A percentile compares a stretch with the other conserved stretches of the same genome.
Evolutionary conservation across 2,113 vertebrate species (phyloP).

Genomic region (Strix uralensis): DNA sequence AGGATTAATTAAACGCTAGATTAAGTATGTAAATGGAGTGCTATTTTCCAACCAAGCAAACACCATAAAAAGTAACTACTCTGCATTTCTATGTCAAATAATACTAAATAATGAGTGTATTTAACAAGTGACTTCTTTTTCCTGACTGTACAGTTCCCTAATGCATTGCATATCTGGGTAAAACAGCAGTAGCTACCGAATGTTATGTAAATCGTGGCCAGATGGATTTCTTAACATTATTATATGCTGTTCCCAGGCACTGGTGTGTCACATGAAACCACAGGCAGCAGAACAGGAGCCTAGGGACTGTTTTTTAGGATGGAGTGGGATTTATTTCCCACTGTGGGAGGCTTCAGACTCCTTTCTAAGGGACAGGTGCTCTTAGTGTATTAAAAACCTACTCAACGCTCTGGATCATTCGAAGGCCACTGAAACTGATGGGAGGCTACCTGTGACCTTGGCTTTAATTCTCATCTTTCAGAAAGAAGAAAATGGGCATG

Average conservation of each 20-base stretch:
- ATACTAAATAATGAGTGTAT: neutral
- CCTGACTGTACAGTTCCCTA: neutral
- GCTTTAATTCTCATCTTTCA: neutral
- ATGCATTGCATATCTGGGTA: neutral
- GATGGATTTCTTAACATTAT: neutral
- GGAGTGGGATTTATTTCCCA: neutral
- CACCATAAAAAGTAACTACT: neutral
- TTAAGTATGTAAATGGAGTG: neutral
- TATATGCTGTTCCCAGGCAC: neutral
- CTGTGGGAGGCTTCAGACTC: neutral
- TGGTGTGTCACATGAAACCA: neutral
- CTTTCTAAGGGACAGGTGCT: neutral
- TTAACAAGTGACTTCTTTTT: neutral
- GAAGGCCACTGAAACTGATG: neutral
- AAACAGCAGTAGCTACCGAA: neutral
- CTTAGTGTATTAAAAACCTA: neutral
- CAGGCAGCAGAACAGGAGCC: neutral
- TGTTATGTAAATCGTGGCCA: neutral
- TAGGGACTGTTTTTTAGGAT: neutral
- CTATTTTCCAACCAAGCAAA: neutral
- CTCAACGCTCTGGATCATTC: neutral
- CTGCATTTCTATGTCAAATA: neutral
- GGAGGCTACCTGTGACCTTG: neutral
- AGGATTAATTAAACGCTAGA: neutral
- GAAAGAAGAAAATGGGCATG: neutral